Base-by-base conservation (phyloP, 2,888 invertebrate species). In the Maniola hyperantus region DNA sequence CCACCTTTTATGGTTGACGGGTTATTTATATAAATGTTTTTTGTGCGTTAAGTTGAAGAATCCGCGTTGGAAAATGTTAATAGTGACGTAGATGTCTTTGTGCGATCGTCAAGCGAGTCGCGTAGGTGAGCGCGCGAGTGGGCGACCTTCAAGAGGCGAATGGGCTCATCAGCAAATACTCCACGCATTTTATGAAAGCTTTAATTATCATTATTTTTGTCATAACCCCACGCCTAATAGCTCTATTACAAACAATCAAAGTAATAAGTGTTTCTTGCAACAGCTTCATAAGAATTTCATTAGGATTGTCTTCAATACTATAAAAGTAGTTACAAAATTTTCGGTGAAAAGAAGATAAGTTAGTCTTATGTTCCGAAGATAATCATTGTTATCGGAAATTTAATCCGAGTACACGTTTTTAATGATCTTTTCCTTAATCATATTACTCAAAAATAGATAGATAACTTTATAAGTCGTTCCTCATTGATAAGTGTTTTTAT, bases 71-170 rank as follows among this genome's bases (percentile, higher is more conserved):
- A 71, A 65, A 69, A 69, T 69, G 66, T 68, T 67, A 67, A 70
- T 51, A 66, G 67, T 73, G 69, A 73, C 72, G 75, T 74, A 72
- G 72, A 66, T 71, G 75, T 72, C 69, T 70, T 70, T 68, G 74
- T 76, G 72, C 67, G 69, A 69, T 72, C 72, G 74, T 68, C 69
- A 60, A 70, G 74, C 70, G 36, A 69, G 66, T 64, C 67, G 70
- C 57, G 83, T 83, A 80, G 83, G 83, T 80, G 82, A 80, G 77
- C 76, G 76, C 80, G 79, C 76, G 79, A 84, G 82, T 78, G 85
- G 87, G 68, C 81, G 89, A 83, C 90, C 90, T 90, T 90, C 87
- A 77, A 80, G 79, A 83, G 78, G 85, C 85, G 85, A 89, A 84
- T 82, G 85, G 83, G 82, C 83, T 85, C 88, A 85, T 89, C 88